A percentile compares a stretch with the other conserved stretches of the same genome.
Evolutionary conservation across 2,888 invertebrate genomes (phyloP).

Genomic region (Drosophila subquinaria): DNA sequence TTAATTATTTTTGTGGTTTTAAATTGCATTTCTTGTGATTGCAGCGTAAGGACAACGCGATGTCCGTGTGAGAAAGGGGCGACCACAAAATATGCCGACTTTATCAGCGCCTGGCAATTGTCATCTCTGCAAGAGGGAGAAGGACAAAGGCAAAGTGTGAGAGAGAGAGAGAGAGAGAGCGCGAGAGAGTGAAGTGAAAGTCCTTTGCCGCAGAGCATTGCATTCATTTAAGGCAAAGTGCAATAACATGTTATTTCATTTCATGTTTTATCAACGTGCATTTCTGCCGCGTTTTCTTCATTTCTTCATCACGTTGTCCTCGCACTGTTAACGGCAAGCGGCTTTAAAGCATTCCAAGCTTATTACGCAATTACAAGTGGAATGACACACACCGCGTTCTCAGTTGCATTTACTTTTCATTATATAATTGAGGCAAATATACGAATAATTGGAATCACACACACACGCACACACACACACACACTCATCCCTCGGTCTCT

Average conservation of each 20-base stretch:
- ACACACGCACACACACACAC: conserved; percentile 13
- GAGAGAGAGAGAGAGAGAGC: neutral
- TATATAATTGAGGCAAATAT: conserved; percentile 53
- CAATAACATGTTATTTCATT: conserved; percentile 76
- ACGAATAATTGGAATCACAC: conserved; percentile 60
- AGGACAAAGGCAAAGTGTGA: neutral
- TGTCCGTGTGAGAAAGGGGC: conserved; percentile 32
- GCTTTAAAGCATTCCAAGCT: conserved; percentile 71
- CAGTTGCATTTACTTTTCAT: conserved; percentile 52
- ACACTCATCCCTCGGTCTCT: neutral
- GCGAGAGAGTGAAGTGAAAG: neutral
- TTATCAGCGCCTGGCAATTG: conserved; percentile 64
- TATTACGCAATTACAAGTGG: conserved; percentile 73
- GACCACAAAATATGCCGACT: conserved; percentile 68
- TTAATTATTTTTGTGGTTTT: conserved; percentile 78
- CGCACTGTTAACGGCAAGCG: conserved; percentile 60
- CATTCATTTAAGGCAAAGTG: conserved; percentile 70
- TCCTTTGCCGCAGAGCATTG: conserved; percentile 23
- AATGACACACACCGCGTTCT: conserved; percentile 33
- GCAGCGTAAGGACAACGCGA: conserved; percentile 21
- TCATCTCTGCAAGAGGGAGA: conserved; percentile 35
- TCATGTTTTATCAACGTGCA: conserved; percentile 43
- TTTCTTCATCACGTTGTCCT: conserved; percentile 5
- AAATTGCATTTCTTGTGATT: conserved; percentile 66
- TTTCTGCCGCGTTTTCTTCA: conserved; percentile 18